These are phyloP conservation scores for Petrocephalus microphthalmus DNA, from an alignment of 2,113 vertebrate species.

Conservation along the genomic window DNA sequence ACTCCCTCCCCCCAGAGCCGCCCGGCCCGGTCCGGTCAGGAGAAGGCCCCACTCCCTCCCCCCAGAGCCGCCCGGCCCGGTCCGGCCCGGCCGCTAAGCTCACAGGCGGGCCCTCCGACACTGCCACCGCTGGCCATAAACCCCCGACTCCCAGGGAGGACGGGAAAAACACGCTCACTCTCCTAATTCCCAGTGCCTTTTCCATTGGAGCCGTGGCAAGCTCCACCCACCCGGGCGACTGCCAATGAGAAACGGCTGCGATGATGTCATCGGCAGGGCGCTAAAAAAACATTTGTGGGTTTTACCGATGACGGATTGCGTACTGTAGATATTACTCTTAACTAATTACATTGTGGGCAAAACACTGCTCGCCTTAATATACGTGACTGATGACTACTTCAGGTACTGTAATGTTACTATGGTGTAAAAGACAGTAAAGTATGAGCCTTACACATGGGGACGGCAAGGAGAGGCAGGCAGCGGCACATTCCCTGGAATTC, in stretches of 20 bases:
- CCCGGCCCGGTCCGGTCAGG: too few species aligned
- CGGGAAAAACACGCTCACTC: conserved; percentile 51
- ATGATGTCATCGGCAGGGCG: conserved; percentile 46
- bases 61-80: too few species aligned
- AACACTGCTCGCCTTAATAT: not conserved
- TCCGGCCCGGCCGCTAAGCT: too few species aligned
- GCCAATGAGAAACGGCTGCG: conserved; percentile 21
- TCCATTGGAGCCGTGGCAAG: conserved; percentile 38
- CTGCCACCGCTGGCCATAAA: conserved; percentile 52
- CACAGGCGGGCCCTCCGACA: conserved; percentile 50
- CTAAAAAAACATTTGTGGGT: conserved; percentile 31
- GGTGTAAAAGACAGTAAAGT: not conserved
- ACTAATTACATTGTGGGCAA: not conserved
- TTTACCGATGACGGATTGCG: conserved; percentile 43
- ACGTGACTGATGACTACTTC: not conserved
- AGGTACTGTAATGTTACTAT: not conserved
- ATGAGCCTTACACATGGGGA: not conserved
- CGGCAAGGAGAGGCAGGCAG: not conserved
- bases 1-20: too few species aligned
- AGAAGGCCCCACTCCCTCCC: too few species aligned
- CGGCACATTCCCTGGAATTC: not conserved
- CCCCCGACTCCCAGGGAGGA: conserved; percentile 46
- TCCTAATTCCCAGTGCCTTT: conserved; percentile 47
- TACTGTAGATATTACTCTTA: conserved; percentile 2
- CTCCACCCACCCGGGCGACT: not conserved